Evolutionary conservation across 2,113 vertebrate genomes (phyloP), one percentile per base, ranked within the genome.

Genomic region (Dendrocopos noguchii): DNA sequence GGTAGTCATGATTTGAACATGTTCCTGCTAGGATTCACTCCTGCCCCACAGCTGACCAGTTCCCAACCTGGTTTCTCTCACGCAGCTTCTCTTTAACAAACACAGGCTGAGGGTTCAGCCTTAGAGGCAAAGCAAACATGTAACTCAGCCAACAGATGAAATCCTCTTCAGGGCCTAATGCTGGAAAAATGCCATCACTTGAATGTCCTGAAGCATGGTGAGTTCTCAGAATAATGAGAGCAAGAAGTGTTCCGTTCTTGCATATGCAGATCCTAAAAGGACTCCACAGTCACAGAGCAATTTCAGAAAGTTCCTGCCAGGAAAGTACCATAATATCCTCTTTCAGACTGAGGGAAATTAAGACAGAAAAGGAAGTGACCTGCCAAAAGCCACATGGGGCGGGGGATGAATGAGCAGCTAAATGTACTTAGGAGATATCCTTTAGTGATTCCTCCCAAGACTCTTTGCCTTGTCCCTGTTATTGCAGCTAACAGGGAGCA

Each of bases 261-360:
- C 63, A 39, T 78, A 47, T 11, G 19, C 0, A 3, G 63, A 71
- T 67, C 50, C 82, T 86, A 28, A 66, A 71, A 88, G 68, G 65
- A 67, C 34, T 42, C 36, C 56, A 70, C 73, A 93, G 88, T 46
- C 74, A 68, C 60, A 70, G 18, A 90, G 71, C 53, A 88, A 68
- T 87, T 93, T 84, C 84, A 61, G 55, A 50, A 27, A 34, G 50
- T 17, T 84, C 72, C 72, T 87, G 71, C 33, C 31, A 93, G 44
- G 67, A 60, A 89, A 68, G 56, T 39, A 36, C 55, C 14, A 1
- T 33, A 39, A 72, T 44, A 86, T 57, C 76, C 53, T 27, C 59
- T 79, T 79, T 76, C 71, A 79, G 74, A 61, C 39, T 9, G 39
- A 63, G 56, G 46, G 64, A 82, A 93, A 88, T 15, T 60, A 86